These are phyloP conservation scores for Ceratoteleas bidentatus DNA, from an alignment of 1,140 invertebrate genomes.

Conservation along the genomic window DNA sequence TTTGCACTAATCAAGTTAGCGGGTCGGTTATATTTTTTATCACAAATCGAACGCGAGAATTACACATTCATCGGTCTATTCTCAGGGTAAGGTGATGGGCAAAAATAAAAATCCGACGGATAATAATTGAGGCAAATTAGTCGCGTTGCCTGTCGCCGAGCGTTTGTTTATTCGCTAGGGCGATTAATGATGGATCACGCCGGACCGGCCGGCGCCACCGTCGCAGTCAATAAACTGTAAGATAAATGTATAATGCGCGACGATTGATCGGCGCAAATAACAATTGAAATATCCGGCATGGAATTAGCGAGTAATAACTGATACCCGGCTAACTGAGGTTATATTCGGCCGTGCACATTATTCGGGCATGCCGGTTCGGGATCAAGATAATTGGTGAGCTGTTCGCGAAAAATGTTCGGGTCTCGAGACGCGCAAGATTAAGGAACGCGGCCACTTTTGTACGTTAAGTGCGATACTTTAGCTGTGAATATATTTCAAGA, in stretches of 20 bases:
- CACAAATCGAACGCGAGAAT: background rate
- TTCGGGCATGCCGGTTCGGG: slow-evolving; percentile 23
- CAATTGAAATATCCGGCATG: slow-evolving; percentile 40
- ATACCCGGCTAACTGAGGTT: slow-evolving; percentile 46
- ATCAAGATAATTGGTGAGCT: slow-evolving; percentile 42
- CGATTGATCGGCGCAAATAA: slow-evolving; percentile 42
- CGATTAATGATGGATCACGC: slow-evolving; percentile 14
- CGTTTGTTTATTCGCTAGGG: slow-evolving; percentile 9
- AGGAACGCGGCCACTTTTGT: slow-evolving; percentile 44
- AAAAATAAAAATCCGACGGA: background rate
- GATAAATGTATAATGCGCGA: slow-evolving; percentile 31
- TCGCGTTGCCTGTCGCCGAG: background rate
- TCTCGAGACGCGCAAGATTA: slow-evolving; percentile 40
- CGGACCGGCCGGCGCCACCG: background rate
- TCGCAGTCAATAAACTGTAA: slow-evolving; percentile 23
- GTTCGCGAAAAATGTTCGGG: slow-evolving; percentile 41
- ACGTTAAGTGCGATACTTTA: slow-evolving; percentile 46
- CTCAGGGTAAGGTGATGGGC: background rate
- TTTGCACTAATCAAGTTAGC: no score
- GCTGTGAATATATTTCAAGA: slow-evolving; percentile 53
- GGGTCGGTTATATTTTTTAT: no score
- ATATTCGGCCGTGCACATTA: slow-evolving; percentile 42
- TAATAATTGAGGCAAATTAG: slow-evolving; percentile 8
- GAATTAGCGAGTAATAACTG: slow-evolving; percentile 55
- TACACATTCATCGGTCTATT: background rate